phyloP scores from a whole-genome alignment of 2,113 vertebrate species.

The Coptodon rendalli region DNA sequence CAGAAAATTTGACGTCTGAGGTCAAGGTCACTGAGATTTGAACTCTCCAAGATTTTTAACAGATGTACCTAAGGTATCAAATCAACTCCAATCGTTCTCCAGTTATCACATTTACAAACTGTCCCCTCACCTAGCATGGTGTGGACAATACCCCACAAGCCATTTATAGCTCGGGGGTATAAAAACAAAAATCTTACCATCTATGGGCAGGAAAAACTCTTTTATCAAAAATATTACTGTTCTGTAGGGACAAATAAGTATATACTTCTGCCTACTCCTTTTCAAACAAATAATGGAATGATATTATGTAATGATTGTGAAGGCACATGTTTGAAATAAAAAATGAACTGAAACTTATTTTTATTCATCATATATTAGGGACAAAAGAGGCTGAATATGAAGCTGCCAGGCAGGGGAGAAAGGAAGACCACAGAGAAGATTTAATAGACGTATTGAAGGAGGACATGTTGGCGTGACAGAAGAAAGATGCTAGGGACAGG shows the following conservation, averaged over 20 bases:
- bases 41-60: neutral
- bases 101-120: rapidly evolving
- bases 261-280: too few species aligned
- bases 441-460: neutral
- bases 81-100: neutral
- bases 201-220: neutral
- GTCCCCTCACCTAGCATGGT: neutral
- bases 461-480: neutral
- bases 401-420: neutral
- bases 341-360: neutral
- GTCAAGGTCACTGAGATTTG: neutral
- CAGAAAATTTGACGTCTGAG: neutral
- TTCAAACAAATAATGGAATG: too few species aligned
- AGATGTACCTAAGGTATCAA: rapidly evolving
- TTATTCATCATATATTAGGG: neutral
- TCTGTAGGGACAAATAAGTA: neutral
- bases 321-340: too few species aligned
- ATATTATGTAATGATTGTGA: too few species aligned
- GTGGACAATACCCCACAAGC: neutral
- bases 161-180: neutral
- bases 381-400: neutral
- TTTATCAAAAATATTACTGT: rapidly evolving
- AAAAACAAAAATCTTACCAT: neutral
- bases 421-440: neutral
- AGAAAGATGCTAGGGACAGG: rapidly evolving